Conservation (phyloP, 2,888 invertebrate species). For the Trissoscelio sp. region DNA sequence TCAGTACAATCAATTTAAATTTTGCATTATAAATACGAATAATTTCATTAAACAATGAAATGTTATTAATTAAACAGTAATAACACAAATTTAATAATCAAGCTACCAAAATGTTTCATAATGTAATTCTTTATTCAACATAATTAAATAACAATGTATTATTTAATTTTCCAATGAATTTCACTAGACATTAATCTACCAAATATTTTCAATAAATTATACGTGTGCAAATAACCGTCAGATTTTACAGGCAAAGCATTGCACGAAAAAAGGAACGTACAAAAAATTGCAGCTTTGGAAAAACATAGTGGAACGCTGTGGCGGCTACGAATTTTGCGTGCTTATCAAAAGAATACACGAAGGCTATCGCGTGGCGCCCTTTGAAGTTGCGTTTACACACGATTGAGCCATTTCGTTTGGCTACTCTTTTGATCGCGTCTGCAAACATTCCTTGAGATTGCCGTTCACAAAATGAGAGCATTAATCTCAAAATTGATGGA, state of each 20-base stretch:
- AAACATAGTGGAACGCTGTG: conserved; percentile 16
- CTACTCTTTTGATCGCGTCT: conserved; percentile 51
- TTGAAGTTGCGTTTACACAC: conserved; percentile 54
- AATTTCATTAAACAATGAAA: too few relatives aligned
- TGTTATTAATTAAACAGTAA: too few relatives aligned
- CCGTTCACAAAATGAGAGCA: conserved; percentile 28
- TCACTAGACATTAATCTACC: background rate
- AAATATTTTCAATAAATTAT: conserved; percentile 25
- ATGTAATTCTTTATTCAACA: too few relatives aligned
- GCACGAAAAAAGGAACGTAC: conserved; percentile 23
- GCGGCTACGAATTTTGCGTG: conserved; percentile 29
- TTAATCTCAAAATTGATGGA: conserved; percentile 41
- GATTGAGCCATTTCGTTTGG: conserved; percentile 54
- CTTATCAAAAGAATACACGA: conserved; percentile 59
- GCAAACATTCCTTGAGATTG: conserved; percentile 51
- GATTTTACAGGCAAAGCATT: conserved; percentile 4
- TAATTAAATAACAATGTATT: too few relatives aligned
- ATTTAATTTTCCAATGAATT: too few relatives aligned
- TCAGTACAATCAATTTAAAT: too few relatives aligned
- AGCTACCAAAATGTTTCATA: too few relatives aligned
- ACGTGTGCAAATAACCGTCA: conserved; percentile 12
- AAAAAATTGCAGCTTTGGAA: conserved; percentile 5
- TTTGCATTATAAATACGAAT: too few relatives aligned
- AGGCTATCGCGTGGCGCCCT: conserved; percentile 47
- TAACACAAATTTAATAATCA: too few relatives aligned